Evolutionary conservation across 2,888 invertebrate species (phyloP).

Genomic region (Lasioglossum lativentre): DNA sequence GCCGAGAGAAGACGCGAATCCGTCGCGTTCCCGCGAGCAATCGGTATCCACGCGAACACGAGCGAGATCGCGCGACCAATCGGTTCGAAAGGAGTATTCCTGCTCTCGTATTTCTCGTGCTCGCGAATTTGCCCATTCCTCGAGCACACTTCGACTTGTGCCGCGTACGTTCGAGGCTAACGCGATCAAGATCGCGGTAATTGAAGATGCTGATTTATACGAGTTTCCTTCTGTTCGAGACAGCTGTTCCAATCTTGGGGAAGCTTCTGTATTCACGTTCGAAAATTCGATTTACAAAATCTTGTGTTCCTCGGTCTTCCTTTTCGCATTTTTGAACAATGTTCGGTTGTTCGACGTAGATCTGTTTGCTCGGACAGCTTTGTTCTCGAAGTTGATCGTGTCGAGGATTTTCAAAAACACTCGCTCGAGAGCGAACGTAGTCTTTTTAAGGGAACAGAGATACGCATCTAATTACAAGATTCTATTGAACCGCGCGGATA

Average conservation of each 20-base stretch:
- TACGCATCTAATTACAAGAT: conserved; percentile 34
- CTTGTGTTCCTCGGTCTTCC: neutral
- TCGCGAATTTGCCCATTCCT: neutral
- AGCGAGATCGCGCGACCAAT: neutral
- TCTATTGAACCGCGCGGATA: conserved; percentile 23
- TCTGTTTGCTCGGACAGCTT: neutral
- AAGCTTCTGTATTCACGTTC: neutral
- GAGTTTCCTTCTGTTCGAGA: neutral
- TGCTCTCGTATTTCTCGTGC: neutral
- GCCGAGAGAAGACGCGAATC: neutral
- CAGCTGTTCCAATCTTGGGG: neutral
- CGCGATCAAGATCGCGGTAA: neutral
- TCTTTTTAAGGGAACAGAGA: conserved; percentile 47
- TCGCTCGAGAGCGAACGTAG: conserved; percentile 29
- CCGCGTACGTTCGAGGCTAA: neutral
- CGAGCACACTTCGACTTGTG: neutral
- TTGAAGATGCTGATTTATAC: neutral
- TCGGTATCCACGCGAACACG: conserved; percentile 18
- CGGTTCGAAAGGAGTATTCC: no score
- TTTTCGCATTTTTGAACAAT: neutral
- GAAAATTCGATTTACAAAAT: neutral
- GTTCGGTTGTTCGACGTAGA: neutral
- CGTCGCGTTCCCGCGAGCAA: conserved; percentile 11
- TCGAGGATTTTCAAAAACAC: neutral
- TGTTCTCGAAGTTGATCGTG: neutral